Conservation (phyloP, 1,140 invertebrate species). For the Temnothorax longispinosus region DNA sequence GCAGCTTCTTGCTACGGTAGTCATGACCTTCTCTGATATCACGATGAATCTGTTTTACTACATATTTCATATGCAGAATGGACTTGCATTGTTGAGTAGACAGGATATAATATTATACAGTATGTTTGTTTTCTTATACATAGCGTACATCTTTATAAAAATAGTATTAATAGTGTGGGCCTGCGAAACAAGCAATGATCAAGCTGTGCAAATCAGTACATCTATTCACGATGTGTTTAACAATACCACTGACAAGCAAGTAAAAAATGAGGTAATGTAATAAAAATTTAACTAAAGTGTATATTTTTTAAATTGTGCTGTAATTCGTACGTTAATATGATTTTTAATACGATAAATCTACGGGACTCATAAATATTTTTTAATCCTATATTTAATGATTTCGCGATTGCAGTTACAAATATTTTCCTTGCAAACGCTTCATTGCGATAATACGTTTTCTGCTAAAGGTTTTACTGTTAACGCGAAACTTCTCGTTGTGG, state of each 20-base stretch:
- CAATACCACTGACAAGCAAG: not conserved
- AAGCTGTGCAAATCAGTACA: not conserved
- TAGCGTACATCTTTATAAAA: not conserved
- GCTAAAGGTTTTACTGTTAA: not conserved
- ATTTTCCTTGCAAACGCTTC: not conserved
- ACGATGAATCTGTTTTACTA: constrained; percentile 81
- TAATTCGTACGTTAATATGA: not conserved
- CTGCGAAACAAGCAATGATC: not conserved
- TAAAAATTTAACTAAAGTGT: not conserved
- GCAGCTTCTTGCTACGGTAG: constrained; percentile 70
- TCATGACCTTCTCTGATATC: constrained; percentile 75
- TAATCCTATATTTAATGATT: not conserved
- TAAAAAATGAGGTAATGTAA: not conserved
- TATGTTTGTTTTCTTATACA: not conserved
- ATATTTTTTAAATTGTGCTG: not conserved
- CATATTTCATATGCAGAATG: constrained; percentile 51
- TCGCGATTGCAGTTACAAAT: not conserved
- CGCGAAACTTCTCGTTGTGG: not conserved
- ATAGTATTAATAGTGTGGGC: not conserved
- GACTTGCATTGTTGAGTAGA: too few species aligned
- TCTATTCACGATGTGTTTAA: not conserved
- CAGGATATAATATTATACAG: not conserved
- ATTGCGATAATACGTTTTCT: not conserved
- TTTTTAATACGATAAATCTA: not conserved
- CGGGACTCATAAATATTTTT: not conserved